Evolutionary conservation across 2,888 invertebrate species (phyloP).

Genomic region (Agrochola lota): DNA sequence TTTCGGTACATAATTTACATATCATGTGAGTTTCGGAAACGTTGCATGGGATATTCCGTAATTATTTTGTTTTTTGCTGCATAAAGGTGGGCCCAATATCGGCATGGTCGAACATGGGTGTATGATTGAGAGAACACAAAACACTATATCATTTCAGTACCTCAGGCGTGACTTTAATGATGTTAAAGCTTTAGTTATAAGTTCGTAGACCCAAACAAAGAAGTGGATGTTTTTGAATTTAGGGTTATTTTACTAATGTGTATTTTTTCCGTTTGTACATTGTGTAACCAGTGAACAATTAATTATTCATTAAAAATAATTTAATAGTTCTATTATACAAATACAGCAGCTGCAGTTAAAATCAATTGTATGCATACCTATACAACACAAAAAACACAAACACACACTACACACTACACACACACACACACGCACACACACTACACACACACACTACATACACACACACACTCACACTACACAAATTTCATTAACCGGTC

Average conservation of each 20-base stretch:
- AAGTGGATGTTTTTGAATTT: not conserved
- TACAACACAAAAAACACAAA: too few relatives aligned
- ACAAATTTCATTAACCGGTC: not conserved
- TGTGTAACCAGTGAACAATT: not conserved
- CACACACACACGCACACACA: too few relatives aligned
- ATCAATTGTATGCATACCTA: not conserved
- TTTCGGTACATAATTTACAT: slow-evolving; percentile 50
- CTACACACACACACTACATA: too few relatives aligned
- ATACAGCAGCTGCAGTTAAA: not conserved
- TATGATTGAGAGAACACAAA: slow-evolving; percentile 16
- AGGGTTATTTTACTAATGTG: not conserved
- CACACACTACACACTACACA: too few relatives aligned
- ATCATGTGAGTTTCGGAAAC: slow-evolving; percentile 11
- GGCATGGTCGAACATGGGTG: not conserved
- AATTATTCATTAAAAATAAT: not conserved
- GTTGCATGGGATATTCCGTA: slow-evolving; percentile 20
- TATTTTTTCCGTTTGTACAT: not conserved
- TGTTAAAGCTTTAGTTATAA: slow-evolving; percentile 3
- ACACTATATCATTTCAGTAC: slow-evolving; percentile 12
- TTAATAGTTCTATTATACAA: not conserved
- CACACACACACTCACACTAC: too few relatives aligned
- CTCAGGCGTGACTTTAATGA: slow-evolving; percentile 17
- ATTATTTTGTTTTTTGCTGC: slow-evolving; percentile 26
- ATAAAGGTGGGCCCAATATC: slow-evolving; percentile 5
- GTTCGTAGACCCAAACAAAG: slow-evolving; percentile 7